A percentile compares a stretch with the other conserved stretches of the same genome.
phyloP scores from a whole-genome alignment of 2,113 vertebrate species.

The Raja brachyura region DNA sequence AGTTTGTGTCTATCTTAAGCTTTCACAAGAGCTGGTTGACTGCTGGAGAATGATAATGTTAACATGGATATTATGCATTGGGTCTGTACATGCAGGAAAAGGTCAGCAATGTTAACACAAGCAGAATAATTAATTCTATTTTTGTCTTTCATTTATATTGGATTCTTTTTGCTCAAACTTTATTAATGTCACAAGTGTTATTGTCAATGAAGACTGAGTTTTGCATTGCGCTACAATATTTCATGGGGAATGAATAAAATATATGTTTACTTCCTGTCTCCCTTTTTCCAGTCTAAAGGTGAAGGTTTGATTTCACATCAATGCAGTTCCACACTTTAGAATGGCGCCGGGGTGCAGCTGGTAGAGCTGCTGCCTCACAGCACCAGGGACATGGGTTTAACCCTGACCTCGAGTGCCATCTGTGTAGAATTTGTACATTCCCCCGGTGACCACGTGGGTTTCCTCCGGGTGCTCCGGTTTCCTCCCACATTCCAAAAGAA shows the following conservation, averaged over 20 bases:
- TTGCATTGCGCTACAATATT: neutral
- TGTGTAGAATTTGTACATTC: too few species aligned
- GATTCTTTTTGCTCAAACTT: neutral
- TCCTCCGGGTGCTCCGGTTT: too few species aligned
- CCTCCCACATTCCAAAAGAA: too few species aligned
- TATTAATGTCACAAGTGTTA: neutral
- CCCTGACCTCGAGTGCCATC: too few species aligned
- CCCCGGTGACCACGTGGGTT: too few species aligned
- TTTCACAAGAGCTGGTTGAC: neutral
- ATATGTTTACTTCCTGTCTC: neutral
- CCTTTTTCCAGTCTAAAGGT: neutral
- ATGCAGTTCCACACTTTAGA: neutral
- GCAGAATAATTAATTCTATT: constrained; percentile 18
- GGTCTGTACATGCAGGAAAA: neutral
- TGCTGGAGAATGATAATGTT: neutral
- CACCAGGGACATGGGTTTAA: too few species aligned
- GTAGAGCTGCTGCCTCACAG: too few species aligned
- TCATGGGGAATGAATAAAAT: neutral
- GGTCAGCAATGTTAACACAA: constrained; percentile 4
- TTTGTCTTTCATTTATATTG: neutral
- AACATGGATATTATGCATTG: neutral
- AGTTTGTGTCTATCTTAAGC: too few species aligned
- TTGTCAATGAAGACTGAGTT: neutral
- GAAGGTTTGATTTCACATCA: too few species aligned
- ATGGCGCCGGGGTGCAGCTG: too few species aligned